These are phyloP conservation scores for Aphelocoma coerulescens DNA, from an alignment of 2,113 vertebrate species.

Conservation along the genomic window DNA sequence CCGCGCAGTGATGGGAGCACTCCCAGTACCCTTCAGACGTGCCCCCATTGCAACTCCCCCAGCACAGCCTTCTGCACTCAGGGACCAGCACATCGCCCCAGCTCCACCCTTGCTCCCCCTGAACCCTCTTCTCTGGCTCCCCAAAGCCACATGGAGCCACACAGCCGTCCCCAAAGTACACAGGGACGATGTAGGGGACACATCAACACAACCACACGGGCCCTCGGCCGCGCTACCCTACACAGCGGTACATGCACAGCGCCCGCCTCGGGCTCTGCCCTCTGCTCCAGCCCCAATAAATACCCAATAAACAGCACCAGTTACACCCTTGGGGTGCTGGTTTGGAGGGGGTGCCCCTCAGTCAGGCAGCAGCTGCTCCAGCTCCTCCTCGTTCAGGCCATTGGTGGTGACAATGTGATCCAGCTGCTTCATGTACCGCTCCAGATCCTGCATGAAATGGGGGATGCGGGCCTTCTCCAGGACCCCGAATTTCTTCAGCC, in stretches of 20 bases:
- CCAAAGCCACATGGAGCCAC: rapidly evolving
- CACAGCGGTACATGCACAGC: conserved; percentile 5
- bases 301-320: background rate
- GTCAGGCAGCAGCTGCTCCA: conserved; percentile 82
- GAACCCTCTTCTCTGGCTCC: background rate
- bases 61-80: background rate
- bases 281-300: background rate
- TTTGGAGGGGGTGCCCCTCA: conserved; percentile 34
- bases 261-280: background rate
- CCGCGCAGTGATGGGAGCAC: background rate
- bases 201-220: conserved; percentile 4
- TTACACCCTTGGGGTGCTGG: background rate
- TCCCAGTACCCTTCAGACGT: background rate
- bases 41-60: background rate
- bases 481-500: conserved; percentile 78
- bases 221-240: background rate
- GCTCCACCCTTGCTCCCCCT: background rate
- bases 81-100: background rate
- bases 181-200: background rate
- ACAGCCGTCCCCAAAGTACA: background rate
- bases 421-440: conserved; percentile 86
- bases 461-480: conserved; percentile 84
- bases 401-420: conserved; percentile 89
- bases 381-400: conserved; percentile 80
- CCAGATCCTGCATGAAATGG: conserved; percentile 93